Base-by-base conservation (phyloP, 2,113 vertebrate species). In the Notechis scutatus region DNA sequence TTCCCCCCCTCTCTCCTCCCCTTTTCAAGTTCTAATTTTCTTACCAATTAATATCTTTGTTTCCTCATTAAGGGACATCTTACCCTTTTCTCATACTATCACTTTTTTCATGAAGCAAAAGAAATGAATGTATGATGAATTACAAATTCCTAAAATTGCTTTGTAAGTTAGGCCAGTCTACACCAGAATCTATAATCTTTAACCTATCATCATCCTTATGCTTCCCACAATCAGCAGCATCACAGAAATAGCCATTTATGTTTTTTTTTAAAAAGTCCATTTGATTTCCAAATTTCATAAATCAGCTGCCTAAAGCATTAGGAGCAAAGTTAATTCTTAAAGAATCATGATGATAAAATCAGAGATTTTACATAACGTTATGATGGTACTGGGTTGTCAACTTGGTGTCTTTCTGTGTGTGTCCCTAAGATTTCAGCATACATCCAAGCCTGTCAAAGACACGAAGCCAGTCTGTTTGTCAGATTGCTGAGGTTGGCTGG, bases 201-300 rank as follows among this genome's bases (percentile, higher is more conserved):
- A 50, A 50, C 47, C 9, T 50, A 50, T 50, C 47, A 50, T 9
- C 47, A 50, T 50, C 8, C 29, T 45, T 18, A 3, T 3, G 4
- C 47, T 89, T 93, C 93, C 29, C 11, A 12, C 57, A 87, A 81
- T n/a, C 34, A 47, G 87, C n/a, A 87, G 69, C 86, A 87, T 81
- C 34, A 81, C 18, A 81, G 34, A 39, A 81, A 90, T 74, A 54
- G 23, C 57, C 0, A 23, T 0, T 0, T 12, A 4, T 61, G 81
- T 59, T 52, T 52, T 52, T 56, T 20, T 56, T 20, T 26, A 11
- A 26, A 20, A 20, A 55, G 0, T 0, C 1, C 0, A 54, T 50
- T 87, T 29, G 24, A 34, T 85, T 11, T 5, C n/a, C 34, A 45
- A 3, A 9, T 20, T 55, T 2, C 81, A 45, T 5, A 54, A 5